Evolutionary conservation across 2,888 invertebrate genomes (phyloP).

Genomic region (Amblyteles armatorius): DNA sequence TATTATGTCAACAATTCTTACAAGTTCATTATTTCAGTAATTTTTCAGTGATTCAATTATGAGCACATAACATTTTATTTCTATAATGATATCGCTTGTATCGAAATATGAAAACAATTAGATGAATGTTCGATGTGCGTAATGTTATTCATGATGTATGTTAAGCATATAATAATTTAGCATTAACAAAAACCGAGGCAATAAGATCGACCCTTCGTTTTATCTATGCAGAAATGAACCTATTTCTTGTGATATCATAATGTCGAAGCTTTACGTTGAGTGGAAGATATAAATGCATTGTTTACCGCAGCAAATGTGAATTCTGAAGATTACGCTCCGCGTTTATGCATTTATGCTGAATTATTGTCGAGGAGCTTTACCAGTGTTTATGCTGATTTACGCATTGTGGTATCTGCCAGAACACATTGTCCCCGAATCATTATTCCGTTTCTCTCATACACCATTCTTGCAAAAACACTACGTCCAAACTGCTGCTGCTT

Average conservation of each 20-base stretch:
- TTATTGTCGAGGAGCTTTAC: conserved; percentile 83
- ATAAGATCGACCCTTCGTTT: background rate
- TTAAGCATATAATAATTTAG: background rate
- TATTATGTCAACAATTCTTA: too few relatives aligned
- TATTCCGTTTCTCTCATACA: conserved; percentile 77
- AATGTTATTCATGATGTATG: background rate
- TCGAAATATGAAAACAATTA: background rate
- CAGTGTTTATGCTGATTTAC: conserved; percentile 85
- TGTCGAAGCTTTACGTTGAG: conserved; percentile 74
- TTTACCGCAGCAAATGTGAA: conserved; percentile 79
- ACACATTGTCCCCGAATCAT: conserved; percentile 84
- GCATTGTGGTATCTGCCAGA: conserved; percentile 84
- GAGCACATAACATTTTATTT: background rate
- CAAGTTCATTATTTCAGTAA: too few relatives aligned
- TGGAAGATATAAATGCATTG: conserved; percentile 78
- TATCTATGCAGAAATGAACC: conserved; percentile 2
- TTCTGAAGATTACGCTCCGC: conserved; percentile 82
- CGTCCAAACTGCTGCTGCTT: conserved; percentile 17
- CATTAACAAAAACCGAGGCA: background rate
- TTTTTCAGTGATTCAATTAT: background rate
- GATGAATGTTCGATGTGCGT: background rate
- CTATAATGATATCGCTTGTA: background rate
- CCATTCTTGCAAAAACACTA: conserved; percentile 69
- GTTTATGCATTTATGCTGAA: conserved; percentile 84
- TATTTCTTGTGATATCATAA: conserved; percentile 47